Evolutionary conservation across 2,113 vertebrate species (phyloP).

Genomic region (pig (Sus scrofa)): T2T-Sscrofa CM000817.6:43998501-43999000

Average conservation of each 20-base stretch:
- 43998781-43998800: background rate
- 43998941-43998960: fast-evolving
- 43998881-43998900: background rate
- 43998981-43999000: background rate
- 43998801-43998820: fast-evolving
- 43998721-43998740: background rate
- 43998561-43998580: background rate
- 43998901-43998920: background rate
- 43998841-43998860: background rate
- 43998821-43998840: background rate
- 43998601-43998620: background rate
- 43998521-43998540: background rate
- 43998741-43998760: background rate
- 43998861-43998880: background rate
- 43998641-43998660: background rate
- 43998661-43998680: fast-evolving
- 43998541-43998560: background rate
- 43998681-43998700: fast-evolving
- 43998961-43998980: fast-evolving
- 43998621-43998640: background rate
- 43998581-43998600: background rate
- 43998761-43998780: background rate
- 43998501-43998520: background rate
- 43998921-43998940: background rate
- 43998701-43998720: fast-evolving